phyloP scores from a whole-genome alignment of 2,113 vertebrate species.

The Reinhardtius hippoglossoides region DNA sequence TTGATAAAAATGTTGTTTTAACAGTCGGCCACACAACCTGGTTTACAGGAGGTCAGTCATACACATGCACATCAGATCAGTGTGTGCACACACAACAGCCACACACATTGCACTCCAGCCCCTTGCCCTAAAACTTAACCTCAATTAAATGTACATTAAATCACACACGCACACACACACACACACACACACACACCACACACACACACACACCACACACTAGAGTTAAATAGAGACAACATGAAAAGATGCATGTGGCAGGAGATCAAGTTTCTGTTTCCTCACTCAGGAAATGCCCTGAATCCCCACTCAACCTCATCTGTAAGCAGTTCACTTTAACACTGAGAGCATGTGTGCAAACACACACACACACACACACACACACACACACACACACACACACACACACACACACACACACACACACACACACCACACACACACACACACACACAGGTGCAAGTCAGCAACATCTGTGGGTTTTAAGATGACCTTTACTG shows the following conservation, averaged over 20 bases:
- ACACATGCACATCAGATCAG: not conserved
- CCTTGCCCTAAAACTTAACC: too few species aligned
- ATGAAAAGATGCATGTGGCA: not conserved
- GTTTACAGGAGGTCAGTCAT: conserved; percentile 1
- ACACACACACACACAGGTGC: too few species aligned
- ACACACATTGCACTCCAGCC: not conserved
- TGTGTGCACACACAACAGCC: not conserved
- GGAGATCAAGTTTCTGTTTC: conserved; percentile 45
- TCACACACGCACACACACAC: not conserved
- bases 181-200: too few species aligned
- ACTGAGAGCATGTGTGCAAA: too few species aligned
- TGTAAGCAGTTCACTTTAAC: not conserved
- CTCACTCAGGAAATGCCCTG: conserved; percentile 5
- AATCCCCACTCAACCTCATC: not conserved
- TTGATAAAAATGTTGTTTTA: conserved; percentile 31
- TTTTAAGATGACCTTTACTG: not conserved
- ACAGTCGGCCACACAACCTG: not conserved
- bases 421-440: not conserved
- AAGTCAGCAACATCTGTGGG: not conserved
- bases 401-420: not conserved
- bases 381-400: not conserved
- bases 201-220: not conserved
- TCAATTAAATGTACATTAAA: too few species aligned
- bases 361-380: not conserved
- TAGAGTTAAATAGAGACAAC: not conserved